A percentile compares a stretch with the other conserved stretches of the same genome.
Evolutionary conservation across 2,888 invertebrate species (phyloP).

Genomic region (Leucoma salicis): DNA sequence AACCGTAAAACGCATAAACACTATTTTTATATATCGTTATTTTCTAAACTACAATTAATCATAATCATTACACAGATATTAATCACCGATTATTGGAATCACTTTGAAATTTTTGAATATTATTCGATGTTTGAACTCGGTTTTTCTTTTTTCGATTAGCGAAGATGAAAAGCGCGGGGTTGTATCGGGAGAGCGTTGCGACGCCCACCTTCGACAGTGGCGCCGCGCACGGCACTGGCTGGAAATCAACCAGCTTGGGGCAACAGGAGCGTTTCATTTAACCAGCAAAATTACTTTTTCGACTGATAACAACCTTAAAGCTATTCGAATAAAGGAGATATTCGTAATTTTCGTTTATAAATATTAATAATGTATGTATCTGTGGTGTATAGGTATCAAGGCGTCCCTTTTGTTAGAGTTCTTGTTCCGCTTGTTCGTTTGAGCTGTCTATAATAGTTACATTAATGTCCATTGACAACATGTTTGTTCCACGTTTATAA

Average conservation of each 20-base stretch:
- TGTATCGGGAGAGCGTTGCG: conserved; percentile 54
- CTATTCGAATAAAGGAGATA: conserved; percentile 30
- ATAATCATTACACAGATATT: conserved; percentile 22
- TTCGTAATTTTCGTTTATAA: conserved; percentile 8
- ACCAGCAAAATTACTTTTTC: conserved; percentile 39
- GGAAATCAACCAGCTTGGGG: conserved; percentile 53
- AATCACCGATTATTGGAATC: conserved; percentile 19
- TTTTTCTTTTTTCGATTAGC: conserved; percentile 35
- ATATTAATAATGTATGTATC: conserved; percentile 25
- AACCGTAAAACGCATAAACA: conserved; percentile 65
- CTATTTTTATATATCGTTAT: conserved; percentile 69
- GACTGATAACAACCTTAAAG: conserved; percentile 33
- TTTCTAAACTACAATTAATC: conserved; percentile 50
- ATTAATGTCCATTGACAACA: conserved; percentile 39
- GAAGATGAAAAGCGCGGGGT: conserved; percentile 49
- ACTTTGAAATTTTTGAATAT: conserved; percentile 16
- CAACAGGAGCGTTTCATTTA: conserved; percentile 58
- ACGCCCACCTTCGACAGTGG: conserved; percentile 73
- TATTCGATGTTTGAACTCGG: conserved; percentile 11
- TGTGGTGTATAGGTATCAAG: conserved; percentile 48
- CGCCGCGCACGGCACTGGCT: conserved; percentile 77
- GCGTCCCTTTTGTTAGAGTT: conserved; percentile 72
- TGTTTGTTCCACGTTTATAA: too few species aligned
- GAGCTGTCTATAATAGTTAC: conserved; percentile 48
- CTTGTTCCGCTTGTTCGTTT: conserved; percentile 59